Conservation (phyloP, 2,888 invertebrate species). For the Drosophila lacicola region DNA sequence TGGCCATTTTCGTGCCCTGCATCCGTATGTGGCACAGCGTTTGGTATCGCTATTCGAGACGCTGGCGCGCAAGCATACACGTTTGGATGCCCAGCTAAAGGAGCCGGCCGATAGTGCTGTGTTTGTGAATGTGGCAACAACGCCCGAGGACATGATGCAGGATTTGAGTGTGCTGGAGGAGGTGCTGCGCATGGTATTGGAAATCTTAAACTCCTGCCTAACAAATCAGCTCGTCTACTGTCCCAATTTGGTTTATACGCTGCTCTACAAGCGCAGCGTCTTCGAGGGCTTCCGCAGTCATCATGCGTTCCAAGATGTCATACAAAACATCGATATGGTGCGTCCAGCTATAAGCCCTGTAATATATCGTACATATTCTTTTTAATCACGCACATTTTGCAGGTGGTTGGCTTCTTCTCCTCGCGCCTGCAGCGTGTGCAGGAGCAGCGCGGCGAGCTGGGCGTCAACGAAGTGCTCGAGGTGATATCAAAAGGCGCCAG, state of each 20-base stretch:
- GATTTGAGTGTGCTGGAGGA: conserved; percentile 97
- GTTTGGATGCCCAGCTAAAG: conserved; percentile 88
- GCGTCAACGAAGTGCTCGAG: conserved; percentile 94
- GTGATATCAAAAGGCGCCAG: conserved; percentile 96
- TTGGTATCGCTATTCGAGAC: conserved; percentile 96
- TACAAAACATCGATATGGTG: conserved; percentile 97
- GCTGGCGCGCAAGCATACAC: conserved; percentile 93
- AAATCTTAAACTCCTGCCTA: conserved; percentile 98
- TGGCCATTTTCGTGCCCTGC: conserved; percentile 94
- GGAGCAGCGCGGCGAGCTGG: conserved; percentile 89
- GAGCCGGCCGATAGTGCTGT: conserved; percentile 83
- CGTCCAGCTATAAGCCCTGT: not conserved
- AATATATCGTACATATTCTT: not conserved
- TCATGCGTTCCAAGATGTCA: conserved; percentile 95
- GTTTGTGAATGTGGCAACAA: conserved; percentile 82
- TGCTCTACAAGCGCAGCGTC: conserved; percentile 96
- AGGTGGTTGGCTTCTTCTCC: conserved; percentile 89
- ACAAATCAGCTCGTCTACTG: conserved; percentile 94
- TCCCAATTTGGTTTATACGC: conserved; percentile 96
- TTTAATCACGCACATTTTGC: not conserved
- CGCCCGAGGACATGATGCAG: conserved; percentile 88
- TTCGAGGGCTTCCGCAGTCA: conserved; percentile 95
- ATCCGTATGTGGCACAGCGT: conserved; percentile 98
- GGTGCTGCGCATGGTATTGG: conserved; percentile 97
- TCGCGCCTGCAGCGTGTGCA: conserved; percentile 88